Evolutionary conservation across 2,113 vertebrate species (phyloP).

Genomic region (Balaenoptera acutorostrata): DNA sequence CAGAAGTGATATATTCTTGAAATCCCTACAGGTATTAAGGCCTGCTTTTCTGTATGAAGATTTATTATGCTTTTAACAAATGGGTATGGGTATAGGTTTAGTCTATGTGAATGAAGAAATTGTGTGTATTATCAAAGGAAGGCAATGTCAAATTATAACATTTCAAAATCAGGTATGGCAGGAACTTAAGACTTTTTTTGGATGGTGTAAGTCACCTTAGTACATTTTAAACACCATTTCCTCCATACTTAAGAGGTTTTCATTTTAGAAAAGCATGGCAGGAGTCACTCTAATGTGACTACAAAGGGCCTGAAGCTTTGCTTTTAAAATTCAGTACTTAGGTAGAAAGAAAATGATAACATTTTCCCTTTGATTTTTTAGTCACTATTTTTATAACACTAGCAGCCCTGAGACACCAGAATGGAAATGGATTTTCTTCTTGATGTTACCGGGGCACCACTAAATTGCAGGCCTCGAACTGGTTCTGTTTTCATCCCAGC

Average conservation of each 20-base stretch:
- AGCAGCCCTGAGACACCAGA: neutral
- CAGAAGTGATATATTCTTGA: neutral
- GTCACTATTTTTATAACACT: constrained; percentile 48
- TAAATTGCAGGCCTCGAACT: neutral
- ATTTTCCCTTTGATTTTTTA: constrained; percentile 56
- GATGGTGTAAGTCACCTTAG: neutral
- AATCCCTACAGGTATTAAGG: neutral
- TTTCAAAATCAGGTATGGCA: neutral
- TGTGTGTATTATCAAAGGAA: neutral
- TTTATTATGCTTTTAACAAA: neutral
- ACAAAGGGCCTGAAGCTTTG: constrained; percentile 29
- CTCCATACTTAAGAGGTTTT: constrained; percentile 19
- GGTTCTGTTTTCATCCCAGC: neutral
- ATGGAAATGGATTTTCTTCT: neutral
- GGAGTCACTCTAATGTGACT: constrained; percentile 44
- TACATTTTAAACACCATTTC: constrained; percentile 31
- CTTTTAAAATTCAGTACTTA: constrained; percentile 53
- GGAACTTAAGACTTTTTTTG: neutral
- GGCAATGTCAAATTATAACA: neutral
- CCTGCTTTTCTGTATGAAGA: neutral
- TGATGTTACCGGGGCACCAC: neutral
- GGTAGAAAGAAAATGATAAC: constrained; percentile 34
- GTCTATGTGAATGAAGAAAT: neutral
- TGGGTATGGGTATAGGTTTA: neutral
- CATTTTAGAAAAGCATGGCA: neutral